Evolutionary conservation across 1,140 invertebrate genomes (phyloP), one percentile per base, ranked within the genome.

Genomic region (Adelges cooleyi): DNA sequence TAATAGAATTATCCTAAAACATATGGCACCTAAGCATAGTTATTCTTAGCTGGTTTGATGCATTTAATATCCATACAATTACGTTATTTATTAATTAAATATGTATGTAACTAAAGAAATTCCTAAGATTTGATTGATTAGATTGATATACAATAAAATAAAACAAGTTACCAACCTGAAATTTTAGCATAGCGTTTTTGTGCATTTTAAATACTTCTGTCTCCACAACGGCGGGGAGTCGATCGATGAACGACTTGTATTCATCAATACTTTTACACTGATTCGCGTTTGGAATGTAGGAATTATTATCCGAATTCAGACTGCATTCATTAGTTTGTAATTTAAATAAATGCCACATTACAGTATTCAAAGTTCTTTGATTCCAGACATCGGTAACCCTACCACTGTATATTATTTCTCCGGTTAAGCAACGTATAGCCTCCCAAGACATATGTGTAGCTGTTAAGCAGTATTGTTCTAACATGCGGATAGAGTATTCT

Each of bases 161-260:
- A n/a, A n/a, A n/a, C n/a, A n/a, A n/a, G n/a, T n/a, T n/a, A n/a
- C n/a, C n/a, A n/a, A 56, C 53, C 44, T 59, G 53, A 18, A 42
- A 59, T 3, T 88, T 91, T 67, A 95, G 92, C 72, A 94, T 89
- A 0, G 90, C 92, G 77, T 95, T 95, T 69, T 90, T 85, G 71
- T 95, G 89, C 69, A 95, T 79, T 2, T 92, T 91, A 75, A 90
- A 94, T 6, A 94, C 85, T 76, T 91, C 89, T 0, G 92, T 91
- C 36, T 59, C 38, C 15, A 42, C 53, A 11, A 44, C 20, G 40
- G 44, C 18, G 1, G 53, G 53, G 17, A 59, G n/a, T 18, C 44
- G 17, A 27, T 59, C 38, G 10, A 59, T 59, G 44, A 59, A 59
- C 15, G 3, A 2, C n/a, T 11, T 20, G 44, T 59, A 59, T 6